phyloP scores from a whole-genome alignment of 2,797 vertebrate species.

The Otolemur crassicaudatus region DNA sequence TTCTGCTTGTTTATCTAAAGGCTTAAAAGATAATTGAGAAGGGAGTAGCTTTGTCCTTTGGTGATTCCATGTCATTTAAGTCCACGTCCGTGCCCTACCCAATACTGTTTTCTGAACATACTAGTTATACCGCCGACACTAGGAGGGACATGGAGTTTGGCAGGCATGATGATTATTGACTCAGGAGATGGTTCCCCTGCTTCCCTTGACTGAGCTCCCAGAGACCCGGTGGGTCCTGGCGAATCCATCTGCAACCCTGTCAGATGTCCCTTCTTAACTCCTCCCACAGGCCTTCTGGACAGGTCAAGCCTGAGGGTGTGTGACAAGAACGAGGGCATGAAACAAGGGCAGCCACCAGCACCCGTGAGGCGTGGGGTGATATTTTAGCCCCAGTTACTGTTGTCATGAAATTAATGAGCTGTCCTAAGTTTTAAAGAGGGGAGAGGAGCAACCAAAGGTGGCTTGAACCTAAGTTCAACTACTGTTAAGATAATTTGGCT shows the following conservation, averaged over 20 bases:
- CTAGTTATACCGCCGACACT: background rate
- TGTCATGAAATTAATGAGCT: background rate
- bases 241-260: background rate
- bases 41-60: background rate
- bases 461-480: background rate
- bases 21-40: background rate
- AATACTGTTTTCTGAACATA: background rate
- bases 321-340: background rate
- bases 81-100: fast-evolving
- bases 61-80: background rate
- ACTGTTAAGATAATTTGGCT: background rate
- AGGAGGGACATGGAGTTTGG: fast-evolving
- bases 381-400: too few relatives aligned
- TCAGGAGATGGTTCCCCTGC: background rate
- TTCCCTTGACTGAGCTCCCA: background rate
- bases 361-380: background rate
- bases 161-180: background rate
- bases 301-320: fast-evolving
- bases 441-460: background rate
- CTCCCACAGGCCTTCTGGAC: background rate
- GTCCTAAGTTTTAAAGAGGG: background rate
- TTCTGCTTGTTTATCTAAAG: background rate
- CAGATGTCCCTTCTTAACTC: background rate
- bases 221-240: background rate
- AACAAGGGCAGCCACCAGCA: fast-evolving